Evolutionary conservation across 2,113 vertebrate genomes (phyloP).

Genomic region (Papio anubis): DNA sequence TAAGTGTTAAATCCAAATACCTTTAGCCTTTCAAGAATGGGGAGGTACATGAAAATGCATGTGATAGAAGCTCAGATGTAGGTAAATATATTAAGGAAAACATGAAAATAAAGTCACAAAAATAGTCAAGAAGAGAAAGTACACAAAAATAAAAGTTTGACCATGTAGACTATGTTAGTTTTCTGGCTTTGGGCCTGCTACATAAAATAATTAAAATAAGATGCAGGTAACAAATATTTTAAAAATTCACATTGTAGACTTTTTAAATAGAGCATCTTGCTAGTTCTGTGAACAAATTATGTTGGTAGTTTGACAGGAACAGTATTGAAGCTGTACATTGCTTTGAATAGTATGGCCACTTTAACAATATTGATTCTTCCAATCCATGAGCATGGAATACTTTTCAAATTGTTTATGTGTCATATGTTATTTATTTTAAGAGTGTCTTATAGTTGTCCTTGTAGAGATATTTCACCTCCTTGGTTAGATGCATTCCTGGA

Average conservation of each 20-base stretch:
- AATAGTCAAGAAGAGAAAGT: background rate
- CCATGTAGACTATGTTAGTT: background rate
- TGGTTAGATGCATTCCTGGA: too few relatives aligned
- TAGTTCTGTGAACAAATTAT: too few relatives aligned
- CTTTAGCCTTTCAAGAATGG: background rate
- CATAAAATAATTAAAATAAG: conserved; percentile 27
- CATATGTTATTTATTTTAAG: too few relatives aligned
- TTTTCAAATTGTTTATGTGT: too few relatives aligned
- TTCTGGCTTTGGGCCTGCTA: background rate
- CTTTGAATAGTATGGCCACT: too few relatives aligned
- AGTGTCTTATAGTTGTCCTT: too few relatives aligned
- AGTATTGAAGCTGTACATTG: too few relatives aligned
- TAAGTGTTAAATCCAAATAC: background rate
- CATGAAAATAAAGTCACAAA: background rate
- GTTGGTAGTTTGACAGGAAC: too few relatives aligned
- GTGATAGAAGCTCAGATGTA: background rate
- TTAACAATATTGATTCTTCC: too few relatives aligned
- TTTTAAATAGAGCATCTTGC: background rate
- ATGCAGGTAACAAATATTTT: background rate
- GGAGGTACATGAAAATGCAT: background rate
- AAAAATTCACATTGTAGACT: background rate
- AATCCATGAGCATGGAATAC: too few relatives aligned
- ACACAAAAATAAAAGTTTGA: background rate
- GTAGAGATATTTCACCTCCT: too few relatives aligned
- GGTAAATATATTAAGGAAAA: background rate